A percentile compares a stretch with the other conserved stretches of the same genome.
These are phyloP conservation scores for Centroberyx gerrardi DNA, from an alignment of 2,797 vertebrate genomes.

Conservation along the genomic window DNA sequence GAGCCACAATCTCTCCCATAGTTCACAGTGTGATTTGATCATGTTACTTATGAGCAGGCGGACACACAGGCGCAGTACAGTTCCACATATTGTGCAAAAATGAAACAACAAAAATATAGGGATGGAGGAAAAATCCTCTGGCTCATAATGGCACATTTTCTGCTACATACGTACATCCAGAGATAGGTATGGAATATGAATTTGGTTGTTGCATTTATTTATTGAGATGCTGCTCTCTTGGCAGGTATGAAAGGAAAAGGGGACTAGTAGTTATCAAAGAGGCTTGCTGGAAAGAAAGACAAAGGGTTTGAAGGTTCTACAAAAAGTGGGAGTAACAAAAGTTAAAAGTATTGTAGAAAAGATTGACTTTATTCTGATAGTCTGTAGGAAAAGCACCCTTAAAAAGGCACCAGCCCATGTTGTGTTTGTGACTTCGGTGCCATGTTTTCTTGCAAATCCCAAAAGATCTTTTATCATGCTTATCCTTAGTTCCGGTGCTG, in stretches of 20 bases:
- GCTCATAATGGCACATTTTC: slow-evolving; percentile 76
- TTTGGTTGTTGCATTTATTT: slow-evolving; percentile 74
- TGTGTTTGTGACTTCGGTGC: slow-evolving; percentile 54
- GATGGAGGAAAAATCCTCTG: slow-evolving; percentile 27
- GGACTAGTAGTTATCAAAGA: slow-evolving; percentile 77
- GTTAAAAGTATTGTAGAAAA: slow-evolving; percentile 85
- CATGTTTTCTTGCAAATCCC: slow-evolving; percentile 34
- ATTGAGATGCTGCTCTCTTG: slow-evolving; percentile 63
- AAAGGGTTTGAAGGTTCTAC: slow-evolving; percentile 66
- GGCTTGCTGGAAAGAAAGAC: slow-evolving; percentile 75
- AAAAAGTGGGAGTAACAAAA: slow-evolving; percentile 86
- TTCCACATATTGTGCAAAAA: slow-evolving; percentile 78
- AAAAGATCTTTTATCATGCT: slow-evolving; percentile 58
- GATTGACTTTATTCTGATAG: slow-evolving; percentile 62
- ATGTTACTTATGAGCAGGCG: slow-evolving; percentile 70
- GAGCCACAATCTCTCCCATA: slow-evolving; percentile 57
- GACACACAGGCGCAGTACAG: slow-evolving; percentile 74
- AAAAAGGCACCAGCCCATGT: slow-evolving; percentile 72
- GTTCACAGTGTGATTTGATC: slow-evolving; percentile 76
- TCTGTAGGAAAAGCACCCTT: slow-evolving; percentile 84
- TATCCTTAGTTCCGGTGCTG: slow-evolving; percentile 57
- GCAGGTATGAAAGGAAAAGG: slow-evolving; percentile 67
- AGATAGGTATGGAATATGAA: slow-evolving; percentile 78
- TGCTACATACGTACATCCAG: slow-evolving; percentile 88
- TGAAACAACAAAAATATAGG: slow-evolving; percentile 13